These are phyloP conservation scores for Antechinus flavipes DNA, from an alignment of 2,113 vertebrate genomes.

Conservation along the genomic window DNA sequence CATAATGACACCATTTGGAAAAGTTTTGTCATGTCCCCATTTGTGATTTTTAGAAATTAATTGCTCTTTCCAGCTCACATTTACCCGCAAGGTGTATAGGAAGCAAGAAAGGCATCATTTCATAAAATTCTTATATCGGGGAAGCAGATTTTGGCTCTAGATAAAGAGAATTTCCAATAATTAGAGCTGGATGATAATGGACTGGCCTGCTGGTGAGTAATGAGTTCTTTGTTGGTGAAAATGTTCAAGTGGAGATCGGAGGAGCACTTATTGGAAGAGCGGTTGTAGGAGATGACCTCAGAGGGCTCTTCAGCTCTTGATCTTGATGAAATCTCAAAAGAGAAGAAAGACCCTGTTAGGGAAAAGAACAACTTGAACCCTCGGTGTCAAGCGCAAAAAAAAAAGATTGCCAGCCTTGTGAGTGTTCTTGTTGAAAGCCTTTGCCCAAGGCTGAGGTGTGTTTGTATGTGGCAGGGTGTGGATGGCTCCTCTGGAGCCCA, in stretches of 20 bases:
- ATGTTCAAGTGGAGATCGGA: not conserved
- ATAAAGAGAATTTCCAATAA: not conserved
- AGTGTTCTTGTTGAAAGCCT: constrained; percentile 56
- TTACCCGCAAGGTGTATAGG: not conserved
- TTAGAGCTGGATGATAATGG: not conserved
- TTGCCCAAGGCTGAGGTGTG: constrained; percentile 67
- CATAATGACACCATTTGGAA: not conserved
- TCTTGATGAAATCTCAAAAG: constrained; percentile 3
- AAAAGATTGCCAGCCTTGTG: constrained; percentile 44
- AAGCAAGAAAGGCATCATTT: not conserved
- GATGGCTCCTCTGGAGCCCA: constrained; percentile 37
- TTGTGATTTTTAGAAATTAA: constrained; percentile 4
- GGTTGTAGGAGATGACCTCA: not conserved
- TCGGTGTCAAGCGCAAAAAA: not conserved
- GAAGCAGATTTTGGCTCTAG: not conserved
- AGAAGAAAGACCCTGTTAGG: constrained; percentile 23
- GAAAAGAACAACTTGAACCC: constrained; percentile 45
- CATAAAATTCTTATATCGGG: not conserved
- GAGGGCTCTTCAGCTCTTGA: not conserved
- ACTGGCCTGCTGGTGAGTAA: not conserved
- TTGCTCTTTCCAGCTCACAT: not conserved
- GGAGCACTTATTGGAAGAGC: not conserved
- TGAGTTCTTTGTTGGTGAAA: not conserved
- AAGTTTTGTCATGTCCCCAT: not conserved
- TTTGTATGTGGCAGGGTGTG: constrained; percentile 67